Conservation (phyloP, 2,113 vertebrate species). For the Pelmatolapia mariae region DNA sequence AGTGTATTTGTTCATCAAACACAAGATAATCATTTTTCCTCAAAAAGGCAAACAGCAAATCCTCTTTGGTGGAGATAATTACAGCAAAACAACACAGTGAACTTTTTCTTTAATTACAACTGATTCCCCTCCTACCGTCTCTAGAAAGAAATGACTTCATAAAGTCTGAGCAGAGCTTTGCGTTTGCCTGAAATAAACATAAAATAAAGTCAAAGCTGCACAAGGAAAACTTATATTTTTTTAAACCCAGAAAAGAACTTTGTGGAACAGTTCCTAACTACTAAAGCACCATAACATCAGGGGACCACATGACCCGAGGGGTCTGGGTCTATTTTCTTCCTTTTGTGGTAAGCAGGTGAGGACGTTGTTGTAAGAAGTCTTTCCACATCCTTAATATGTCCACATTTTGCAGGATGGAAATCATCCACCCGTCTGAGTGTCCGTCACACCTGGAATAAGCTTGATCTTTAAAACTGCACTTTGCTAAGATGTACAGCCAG, state of each 20-base stretch:
- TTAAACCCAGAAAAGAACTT: background rate
- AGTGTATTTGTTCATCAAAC: background rate
- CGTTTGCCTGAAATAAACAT: conserved; percentile 1
- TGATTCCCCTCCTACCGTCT: background rate
- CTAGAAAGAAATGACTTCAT: background rate
- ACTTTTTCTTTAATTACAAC: conserved; percentile 8
- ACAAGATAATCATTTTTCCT: background rate
- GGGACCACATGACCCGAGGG: background rate
- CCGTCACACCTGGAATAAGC: background rate
- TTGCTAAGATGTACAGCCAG: background rate
- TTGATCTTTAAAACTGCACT: background rate
- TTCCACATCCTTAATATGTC: background rate
- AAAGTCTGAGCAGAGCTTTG: background rate
- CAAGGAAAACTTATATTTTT: background rate
- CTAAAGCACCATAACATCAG: background rate
- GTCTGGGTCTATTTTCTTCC: background rate
- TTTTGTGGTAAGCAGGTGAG: background rate
- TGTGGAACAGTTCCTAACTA: background rate
- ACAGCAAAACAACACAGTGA: background rate
- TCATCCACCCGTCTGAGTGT: background rate
- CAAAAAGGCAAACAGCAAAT: background rate
- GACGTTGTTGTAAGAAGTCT: background rate
- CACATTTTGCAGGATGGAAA: background rate
- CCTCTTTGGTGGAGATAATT: background rate
- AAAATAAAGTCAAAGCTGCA: background rate